Percentiles rank a stretch among this genome's conserved stretches.
Conservation (phyloP, 2,888 invertebrate species). For the Boloria euphrosyne region DNA sequence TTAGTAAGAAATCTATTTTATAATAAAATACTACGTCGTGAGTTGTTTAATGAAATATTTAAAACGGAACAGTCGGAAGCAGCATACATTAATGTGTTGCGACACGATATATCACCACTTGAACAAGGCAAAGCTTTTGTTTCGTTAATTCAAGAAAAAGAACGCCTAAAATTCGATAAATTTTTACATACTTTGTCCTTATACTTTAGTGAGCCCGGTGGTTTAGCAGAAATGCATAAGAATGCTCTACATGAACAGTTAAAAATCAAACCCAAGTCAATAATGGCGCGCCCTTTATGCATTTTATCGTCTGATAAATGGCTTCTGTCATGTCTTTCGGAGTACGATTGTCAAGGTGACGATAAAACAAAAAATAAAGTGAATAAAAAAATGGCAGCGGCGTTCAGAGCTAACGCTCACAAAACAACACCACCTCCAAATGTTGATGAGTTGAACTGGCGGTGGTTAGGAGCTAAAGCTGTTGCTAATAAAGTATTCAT, state of each 20-base stretch:
- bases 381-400: constrained; percentile 42
- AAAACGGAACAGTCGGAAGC: constrained; percentile 49
- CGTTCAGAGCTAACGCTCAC: constrained; percentile 54
- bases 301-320: constrained; percentile 33
- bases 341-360: constrained; percentile 26
- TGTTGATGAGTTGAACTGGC: constrained; percentile 50
- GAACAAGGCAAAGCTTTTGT: constrained; percentile 44
- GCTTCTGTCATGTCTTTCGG: constrained; percentile 37
- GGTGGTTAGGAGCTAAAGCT: constrained; percentile 53
- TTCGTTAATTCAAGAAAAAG: constrained; percentile 28
- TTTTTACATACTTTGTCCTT: constrained; percentile 54
- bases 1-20: constrained; percentile 51
- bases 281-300: constrained; percentile 42
- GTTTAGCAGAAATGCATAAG: constrained; percentile 48
- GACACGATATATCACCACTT: constrained; percentile 52
- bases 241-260: constrained; percentile 33
- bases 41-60: constrained; percentile 53
- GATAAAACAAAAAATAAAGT: constrained; percentile 22
- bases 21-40: constrained; percentile 52
- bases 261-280: constrained; percentile 23
- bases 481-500: constrained; percentile 51
- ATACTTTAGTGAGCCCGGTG: constrained; percentile 57
- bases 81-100: constrained; percentile 59
- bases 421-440: constrained; percentile 50
- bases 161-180: constrained; percentile 44